phyloP scores from a whole-genome alignment of 2,113 vertebrate species.

The Notarius lentiginosus region DNA sequence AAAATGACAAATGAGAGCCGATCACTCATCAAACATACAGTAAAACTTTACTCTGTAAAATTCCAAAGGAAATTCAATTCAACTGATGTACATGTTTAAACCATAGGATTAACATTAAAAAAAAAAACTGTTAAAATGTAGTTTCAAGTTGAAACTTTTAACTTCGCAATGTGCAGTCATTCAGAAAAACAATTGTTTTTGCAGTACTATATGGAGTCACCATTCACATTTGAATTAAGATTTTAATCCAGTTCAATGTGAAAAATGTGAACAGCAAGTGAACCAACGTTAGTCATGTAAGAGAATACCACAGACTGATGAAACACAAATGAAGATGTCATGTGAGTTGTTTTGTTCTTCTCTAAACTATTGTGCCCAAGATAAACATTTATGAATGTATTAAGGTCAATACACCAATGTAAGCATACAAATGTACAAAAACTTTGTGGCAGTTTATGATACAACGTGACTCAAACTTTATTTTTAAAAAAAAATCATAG shows the following conservation, averaged over 20 bases:
- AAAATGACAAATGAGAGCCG: constrained; percentile 14
- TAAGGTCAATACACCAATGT: background rate
- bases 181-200: constrained; percentile 12
- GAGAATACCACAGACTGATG: constrained; percentile 36
- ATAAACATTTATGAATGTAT: constrained; percentile 18
- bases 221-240: constrained; percentile 4
- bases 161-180: constrained; percentile 19
- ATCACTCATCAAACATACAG: constrained; percentile 35
- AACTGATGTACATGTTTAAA: constrained; percentile 12
- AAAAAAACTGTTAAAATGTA: too few relatives aligned
- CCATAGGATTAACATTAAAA: background rate
- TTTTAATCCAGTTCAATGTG: constrained; percentile 17
- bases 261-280: constrained; percentile 39
- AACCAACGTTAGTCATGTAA: constrained; percentile 15
- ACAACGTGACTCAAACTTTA: background rate
- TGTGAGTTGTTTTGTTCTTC: background rate
- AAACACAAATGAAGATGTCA: constrained; percentile 21
- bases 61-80: background rate
- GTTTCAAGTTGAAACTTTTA: background rate
- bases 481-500: background rate
- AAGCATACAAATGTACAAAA: constrained; percentile 36
- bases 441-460: constrained; percentile 27
- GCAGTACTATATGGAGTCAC: constrained; percentile 17
- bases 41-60: constrained; percentile 51
- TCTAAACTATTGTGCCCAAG: constrained; percentile 31